These are phyloP conservation scores for Formicarius rufipectus DNA, from an alignment of 2,113 vertebrate species.

Conservation along the genomic window DNA sequence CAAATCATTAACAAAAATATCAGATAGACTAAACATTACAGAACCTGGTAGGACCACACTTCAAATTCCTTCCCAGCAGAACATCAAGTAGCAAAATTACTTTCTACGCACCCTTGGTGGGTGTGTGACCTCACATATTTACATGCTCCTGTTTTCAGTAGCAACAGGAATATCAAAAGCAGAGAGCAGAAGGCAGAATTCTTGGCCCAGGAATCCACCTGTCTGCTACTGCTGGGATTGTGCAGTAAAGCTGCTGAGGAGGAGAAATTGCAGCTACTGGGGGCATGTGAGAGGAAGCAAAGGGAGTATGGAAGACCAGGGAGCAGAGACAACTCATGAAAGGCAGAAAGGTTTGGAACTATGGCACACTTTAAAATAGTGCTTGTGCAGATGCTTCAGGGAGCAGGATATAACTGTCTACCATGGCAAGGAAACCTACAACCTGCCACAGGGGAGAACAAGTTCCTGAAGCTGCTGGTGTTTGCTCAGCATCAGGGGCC, in stretches of 20 bases:
- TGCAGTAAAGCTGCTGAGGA: background rate
- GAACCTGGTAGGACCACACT: background rate
- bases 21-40: conserved; percentile 52
- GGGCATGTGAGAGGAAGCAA: background rate
- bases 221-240: background rate
- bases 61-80: background rate
- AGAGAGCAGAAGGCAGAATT: background rate
- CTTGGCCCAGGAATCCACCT: background rate
- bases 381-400: background rate
- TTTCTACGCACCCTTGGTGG: background rate
- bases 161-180: background rate
- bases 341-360: background rate
- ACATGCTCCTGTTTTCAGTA: background rate
- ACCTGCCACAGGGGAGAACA: background rate
- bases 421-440: background rate
- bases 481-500: background rate
- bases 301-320: background rate
- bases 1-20: conserved; percentile 43
- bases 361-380: background rate
- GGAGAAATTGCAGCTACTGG: background rate
- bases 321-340: background rate
- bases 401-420: background rate
- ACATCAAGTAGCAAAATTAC: background rate
- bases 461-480: background rate
- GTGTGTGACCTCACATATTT: background rate